Conservation (phyloP, 2,888 invertebrate genomes). For the Opisthograptis luteolata region DNA sequence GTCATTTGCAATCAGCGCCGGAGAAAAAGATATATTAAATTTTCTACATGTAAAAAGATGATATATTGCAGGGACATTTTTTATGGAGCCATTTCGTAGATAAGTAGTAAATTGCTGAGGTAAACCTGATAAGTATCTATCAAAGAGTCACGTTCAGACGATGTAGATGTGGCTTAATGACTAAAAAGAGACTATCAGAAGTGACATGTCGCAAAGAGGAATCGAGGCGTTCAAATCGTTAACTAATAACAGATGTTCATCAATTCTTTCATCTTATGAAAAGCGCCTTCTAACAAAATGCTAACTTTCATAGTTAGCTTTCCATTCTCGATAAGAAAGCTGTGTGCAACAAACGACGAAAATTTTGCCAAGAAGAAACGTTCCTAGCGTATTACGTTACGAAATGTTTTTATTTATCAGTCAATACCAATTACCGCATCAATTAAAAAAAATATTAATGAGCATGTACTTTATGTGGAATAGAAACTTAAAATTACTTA, state of each 20-base stretch:
- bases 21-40: slow-evolving; percentile 45
- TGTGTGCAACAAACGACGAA: too few relatives aligned
- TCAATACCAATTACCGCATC: too few relatives aligned
- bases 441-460: too few relatives aligned
- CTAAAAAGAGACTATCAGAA: slow-evolving; percentile 10
- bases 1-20: slow-evolving; percentile 47
- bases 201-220: background rate
- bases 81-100: slow-evolving; percentile 32
- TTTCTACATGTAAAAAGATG: slow-evolving; percentile 43
- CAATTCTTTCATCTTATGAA: background rate
- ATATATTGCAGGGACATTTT: slow-evolving; percentile 46
- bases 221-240: too few relatives aligned
- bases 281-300: background rate
- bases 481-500: too few relatives aligned
- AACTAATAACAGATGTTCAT: background rate
- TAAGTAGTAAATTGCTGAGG: slow-evolving; percentile 24
- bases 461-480: too few relatives aligned
- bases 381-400: too few relatives aligned
- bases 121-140: slow-evolving; percentile 22
- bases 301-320: background rate
- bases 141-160: slow-evolving; percentile 4
- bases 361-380: too few relatives aligned
- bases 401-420: too few relatives aligned
- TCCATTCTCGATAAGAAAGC: too few relatives aligned
- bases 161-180: slow-evolving; percentile 6